Evolutionary conservation across 2,888 invertebrate genomes (phyloP).

Genomic region (Meliscaeva auricollis): DNA sequence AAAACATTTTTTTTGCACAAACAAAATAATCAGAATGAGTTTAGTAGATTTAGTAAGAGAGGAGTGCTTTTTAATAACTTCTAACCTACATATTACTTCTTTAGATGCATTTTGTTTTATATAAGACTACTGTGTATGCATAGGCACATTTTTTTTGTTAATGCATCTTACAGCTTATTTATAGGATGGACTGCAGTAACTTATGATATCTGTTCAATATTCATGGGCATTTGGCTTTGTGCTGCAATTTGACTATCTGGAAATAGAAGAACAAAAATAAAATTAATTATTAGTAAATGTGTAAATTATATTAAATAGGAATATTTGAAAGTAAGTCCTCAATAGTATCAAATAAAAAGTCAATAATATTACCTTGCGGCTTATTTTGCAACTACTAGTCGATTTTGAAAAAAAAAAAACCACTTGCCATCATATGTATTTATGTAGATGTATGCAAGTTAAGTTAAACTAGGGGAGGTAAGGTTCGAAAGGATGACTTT

Average conservation of each 20-base stretch:
- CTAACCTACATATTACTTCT: constrained; percentile 22
- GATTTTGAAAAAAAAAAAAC: too few species aligned
- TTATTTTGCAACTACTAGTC: too few species aligned
- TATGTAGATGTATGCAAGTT: too few species aligned
- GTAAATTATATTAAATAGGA: background rate
- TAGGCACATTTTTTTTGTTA: constrained; percentile 21
- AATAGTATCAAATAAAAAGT: too few species aligned
- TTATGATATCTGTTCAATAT: constrained; percentile 78
- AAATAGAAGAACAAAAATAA: constrained; percentile 54
- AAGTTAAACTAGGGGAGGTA: too few species aligned
- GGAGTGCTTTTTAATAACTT: constrained; percentile 37
- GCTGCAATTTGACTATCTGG: constrained; percentile 77
- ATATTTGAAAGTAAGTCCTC: background rate
- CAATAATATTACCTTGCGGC: too few species aligned
- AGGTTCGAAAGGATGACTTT: too few species aligned
- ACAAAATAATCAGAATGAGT: background rate
- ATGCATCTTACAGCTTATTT: constrained; percentile 36
- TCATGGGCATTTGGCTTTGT: constrained; percentile 72
- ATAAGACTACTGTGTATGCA: constrained; percentile 59
- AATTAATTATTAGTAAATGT: background rate
- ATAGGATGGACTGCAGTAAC: constrained; percentile 23
- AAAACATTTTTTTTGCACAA: background rate
- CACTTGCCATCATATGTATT: too few species aligned
- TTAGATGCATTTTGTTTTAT: constrained; percentile 46
- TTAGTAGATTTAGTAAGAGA: constrained; percentile 42